Evolutionary conservation across 2,797 vertebrate species (phyloP).

Genomic region (Aselliscus stoliczkanus): DNA sequence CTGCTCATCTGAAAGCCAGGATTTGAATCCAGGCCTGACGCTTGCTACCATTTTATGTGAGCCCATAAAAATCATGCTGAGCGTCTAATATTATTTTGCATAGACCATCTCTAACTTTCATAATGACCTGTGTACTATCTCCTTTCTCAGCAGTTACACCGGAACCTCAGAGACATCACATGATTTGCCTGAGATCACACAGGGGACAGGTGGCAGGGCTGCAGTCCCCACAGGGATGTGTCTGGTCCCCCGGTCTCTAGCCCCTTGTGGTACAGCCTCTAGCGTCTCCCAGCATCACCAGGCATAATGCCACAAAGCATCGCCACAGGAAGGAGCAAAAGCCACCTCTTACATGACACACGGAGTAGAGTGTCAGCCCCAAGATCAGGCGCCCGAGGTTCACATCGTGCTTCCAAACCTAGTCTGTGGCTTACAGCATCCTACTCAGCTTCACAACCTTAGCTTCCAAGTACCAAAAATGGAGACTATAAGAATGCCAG

Average conservation of each 20-base stretch:
- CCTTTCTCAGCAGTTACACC: background rate
- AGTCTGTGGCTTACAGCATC: background rate
- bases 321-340: accelerated
- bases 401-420: background rate
- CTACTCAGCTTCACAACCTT: background rate
- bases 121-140: background rate
- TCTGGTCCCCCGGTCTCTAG: too few relatives aligned
- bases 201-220: background rate
- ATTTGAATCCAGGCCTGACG: background rate
- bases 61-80: accelerated
- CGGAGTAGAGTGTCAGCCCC: background rate
- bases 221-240: background rate
- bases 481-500: background rate
- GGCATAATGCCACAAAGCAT: background rate
- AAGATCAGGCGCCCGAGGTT: background rate
- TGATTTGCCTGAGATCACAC: background rate
- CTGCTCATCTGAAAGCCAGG: background rate
- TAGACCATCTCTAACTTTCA: background rate
- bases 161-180: background rate
- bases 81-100: accelerated
- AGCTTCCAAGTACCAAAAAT: background rate
- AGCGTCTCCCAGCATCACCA: accelerated
- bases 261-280: accelerated
- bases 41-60: background rate
- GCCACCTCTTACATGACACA: background rate